Evolutionary conservation across 2,113 vertebrate genomes (phyloP), one percentile per base, ranked within the genome.

Genomic region (Empidonax alnorum): DNA sequence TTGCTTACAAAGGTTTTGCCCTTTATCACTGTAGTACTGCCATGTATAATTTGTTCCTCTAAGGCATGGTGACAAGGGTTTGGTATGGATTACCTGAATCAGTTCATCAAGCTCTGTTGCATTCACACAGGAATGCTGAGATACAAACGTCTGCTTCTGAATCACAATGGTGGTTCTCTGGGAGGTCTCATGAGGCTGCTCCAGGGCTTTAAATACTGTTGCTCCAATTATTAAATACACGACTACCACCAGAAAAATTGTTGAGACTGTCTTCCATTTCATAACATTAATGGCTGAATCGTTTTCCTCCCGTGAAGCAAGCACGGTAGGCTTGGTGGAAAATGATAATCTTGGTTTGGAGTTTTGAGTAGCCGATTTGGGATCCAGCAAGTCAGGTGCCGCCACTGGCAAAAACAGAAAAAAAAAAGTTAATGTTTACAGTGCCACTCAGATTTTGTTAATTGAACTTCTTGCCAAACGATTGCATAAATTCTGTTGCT

Each of bases 211-310:
- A 98, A 99, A 99, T 78, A 99, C 99, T 0, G 98, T 99, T 52
- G 99, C 99, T 87, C 99, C 99, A 7, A 99, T 98, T 92, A 99
- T 99, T 87, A 99, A 98, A 94, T 99, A 99, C 33, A 99, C 97
- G 63, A 99, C 99, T 81, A 99, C 99, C 98, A 99, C 97, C 96
- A 99, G 98, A 97, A 99, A 99, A 96, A 99, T 99, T 89, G 99
- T 99, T 30, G 99, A 99, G 73, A 99, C 99, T 1, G 99, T 99
- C 98, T 99, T 99, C 99, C 99, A 99, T 98, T 99, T 99, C 99
- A 99, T 99, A 96, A 99, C 99, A 76, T 98, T 99, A 72, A 98
- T 98, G 66, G 98, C 96, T 1, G 98, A 98, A 97, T 99, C 99
- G 10, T 98, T 98, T 90, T 99, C 98, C 84, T 99, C 99, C 41